These are phyloP conservation scores for Furcifer pardalis DNA, from an alignment of 2,797 vertebrate genomes.

Conservation along the genomic window DNA sequence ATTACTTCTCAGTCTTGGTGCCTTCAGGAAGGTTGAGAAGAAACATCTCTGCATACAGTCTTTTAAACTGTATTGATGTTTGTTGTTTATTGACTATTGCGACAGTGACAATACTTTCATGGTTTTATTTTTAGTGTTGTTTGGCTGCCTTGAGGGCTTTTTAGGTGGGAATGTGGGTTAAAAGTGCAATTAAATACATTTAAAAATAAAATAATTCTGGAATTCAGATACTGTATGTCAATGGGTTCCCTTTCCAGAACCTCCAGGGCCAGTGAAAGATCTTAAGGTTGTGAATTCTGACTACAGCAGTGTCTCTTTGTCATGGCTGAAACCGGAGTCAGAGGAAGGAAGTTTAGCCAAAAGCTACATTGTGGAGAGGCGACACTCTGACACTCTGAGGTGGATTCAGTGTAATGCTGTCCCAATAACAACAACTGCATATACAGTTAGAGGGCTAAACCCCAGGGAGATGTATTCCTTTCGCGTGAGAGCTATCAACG, in stretches of 20 bases:
- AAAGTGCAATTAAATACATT: too few relatives aligned
- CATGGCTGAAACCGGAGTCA: constrained; percentile 81
- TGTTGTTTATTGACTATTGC: too few relatives aligned
- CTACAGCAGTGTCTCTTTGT: constrained; percentile 79
- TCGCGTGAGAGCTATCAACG: constrained; percentile 79
- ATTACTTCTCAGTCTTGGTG: too few relatives aligned
- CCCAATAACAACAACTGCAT: constrained; percentile 73
- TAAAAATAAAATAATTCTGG: too few relatives aligned
- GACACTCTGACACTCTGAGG: constrained; percentile 69
- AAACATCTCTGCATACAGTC: too few relatives aligned
- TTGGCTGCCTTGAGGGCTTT: too few relatives aligned
- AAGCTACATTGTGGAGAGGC: constrained; percentile 85
- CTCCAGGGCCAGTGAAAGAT: constrained; percentile 79
- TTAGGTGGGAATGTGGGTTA: too few relatives aligned
- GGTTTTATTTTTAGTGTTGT: neutral
- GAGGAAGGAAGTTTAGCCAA: constrained; percentile 75
- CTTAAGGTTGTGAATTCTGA: constrained; percentile 82
- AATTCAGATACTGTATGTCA: too few relatives aligned
- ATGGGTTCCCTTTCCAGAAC: constrained; percentile 73
- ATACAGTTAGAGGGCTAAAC: constrained; percentile 80
- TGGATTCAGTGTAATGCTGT: constrained; percentile 82
- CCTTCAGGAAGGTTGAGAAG: too few relatives aligned
- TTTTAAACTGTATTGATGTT: too few relatives aligned
- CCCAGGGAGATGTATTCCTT: constrained; percentile 79
- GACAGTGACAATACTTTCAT: too few relatives aligned